Evolutionary conservation across 1,140 invertebrate species (phyloP).

Genomic region (Chymomyza costata): DNA sequence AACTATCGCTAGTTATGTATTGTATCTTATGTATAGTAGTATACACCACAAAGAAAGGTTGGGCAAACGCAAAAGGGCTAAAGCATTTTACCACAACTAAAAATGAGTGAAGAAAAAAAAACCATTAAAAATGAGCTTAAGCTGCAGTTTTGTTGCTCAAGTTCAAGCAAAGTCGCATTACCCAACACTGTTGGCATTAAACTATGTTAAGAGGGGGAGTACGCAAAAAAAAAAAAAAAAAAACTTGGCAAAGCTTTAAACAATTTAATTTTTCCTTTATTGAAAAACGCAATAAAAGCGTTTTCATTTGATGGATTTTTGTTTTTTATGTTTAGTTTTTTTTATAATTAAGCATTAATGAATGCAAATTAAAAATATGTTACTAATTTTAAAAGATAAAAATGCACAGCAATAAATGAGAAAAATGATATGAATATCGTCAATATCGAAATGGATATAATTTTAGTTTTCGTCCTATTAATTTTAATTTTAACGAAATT

Average conservation of each 20-base stretch:
- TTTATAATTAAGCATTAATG: slow-evolving; percentile 38
- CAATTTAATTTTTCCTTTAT: slow-evolving; percentile 69
- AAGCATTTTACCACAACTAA: no score
- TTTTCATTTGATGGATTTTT: slow-evolving; percentile 38
- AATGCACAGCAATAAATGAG: slow-evolving; percentile 54
- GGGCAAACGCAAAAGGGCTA: no score
- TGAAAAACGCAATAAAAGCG: slow-evolving; percentile 5
- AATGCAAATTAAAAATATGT: slow-evolving; percentile 38
- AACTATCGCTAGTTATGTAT: no score
- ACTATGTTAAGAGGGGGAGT: slow-evolving; percentile 6
- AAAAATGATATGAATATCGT: slow-evolving; percentile 18
- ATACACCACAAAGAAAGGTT: no score
- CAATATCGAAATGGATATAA: slow-evolving; percentile 20
- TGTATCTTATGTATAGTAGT: no score
- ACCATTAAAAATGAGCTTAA: no score
- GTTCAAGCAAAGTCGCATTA: no score
- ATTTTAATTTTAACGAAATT: slow-evolving; percentile 34
- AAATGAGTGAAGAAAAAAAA: slow-evolving; percentile 20
- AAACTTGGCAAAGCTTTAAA: slow-evolving; percentile 74
- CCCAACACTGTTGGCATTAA: no score
- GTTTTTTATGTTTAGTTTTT: slow-evolving; percentile 64
- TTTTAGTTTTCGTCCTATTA: no score
- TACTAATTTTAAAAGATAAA: slow-evolving; percentile 39
- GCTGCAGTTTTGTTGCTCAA: no score
- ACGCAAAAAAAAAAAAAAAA: slow-evolving; percentile 24